Base-by-base conservation (phyloP, 2,888 invertebrate species). In the Drosophila atripex region DNA sequence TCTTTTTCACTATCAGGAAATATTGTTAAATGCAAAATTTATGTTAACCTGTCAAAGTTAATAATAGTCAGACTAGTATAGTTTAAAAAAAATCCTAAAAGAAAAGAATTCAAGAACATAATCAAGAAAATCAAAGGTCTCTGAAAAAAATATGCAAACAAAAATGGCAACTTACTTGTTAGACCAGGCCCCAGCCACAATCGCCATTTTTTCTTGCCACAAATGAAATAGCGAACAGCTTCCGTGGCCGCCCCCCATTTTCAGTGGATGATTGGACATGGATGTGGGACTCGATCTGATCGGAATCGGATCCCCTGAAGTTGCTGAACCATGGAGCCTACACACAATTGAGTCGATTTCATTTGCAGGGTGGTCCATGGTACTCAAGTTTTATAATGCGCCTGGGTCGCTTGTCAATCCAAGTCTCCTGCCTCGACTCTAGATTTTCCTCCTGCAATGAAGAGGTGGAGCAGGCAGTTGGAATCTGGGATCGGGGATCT, bases 261-360 rank as follows among this genome's bases (percentile, higher is more conserved):
- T 28, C 64, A 23, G 51, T 38, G 51, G 51, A 63, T 63, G 63
- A 51, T 51, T 61, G 50, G 63, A 39, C 50, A 7, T 39, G 39
- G 25, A 12, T 21, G 12, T 49, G 46, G 16, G 11, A 18, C 30
- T n/a, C 18, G 5, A 12, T 35, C 35, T 35, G 35, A 28, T 57
- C 11, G 45, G 45, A 54, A 45, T 54, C 43, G 43, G 30, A 25
- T 46, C 28, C 38, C 45, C 51, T 28, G 28, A 18, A 39, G 52
- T 39, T n/a, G 52, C 45, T 25, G 23, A 45, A 25, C 64, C 68
- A 71, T 46, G 69, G 68, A 32, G 69, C 69, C 60, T 71, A 77
- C 80, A 86, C 82, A 84, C 87, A 86, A 83, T 86, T 80, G 85
- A 80, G 85, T 75, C 73, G 73, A 78, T 83, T 86, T 75, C 80